phyloP scores from a whole-genome alignment of 2,888 invertebrate species.

The Synergus japonicus region DNA sequence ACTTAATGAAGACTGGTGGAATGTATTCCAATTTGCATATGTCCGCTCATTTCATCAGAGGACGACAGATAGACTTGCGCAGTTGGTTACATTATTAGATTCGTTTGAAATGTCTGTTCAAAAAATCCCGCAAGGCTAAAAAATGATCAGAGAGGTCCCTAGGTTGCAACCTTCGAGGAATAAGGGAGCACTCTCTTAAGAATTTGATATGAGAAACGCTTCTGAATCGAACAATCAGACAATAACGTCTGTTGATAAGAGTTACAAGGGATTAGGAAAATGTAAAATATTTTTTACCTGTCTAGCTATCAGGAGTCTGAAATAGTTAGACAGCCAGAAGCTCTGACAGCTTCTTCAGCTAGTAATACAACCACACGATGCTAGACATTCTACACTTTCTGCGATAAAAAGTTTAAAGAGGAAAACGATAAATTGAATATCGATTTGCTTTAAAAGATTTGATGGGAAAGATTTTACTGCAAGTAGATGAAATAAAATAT shows the following conservation, averaged over 20 bases:
- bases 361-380: slow-evolving; percentile 3
- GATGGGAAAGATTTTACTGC: slow-evolving; percentile 2
- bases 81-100: slow-evolving; percentile 11
- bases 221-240: not conserved
- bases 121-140: not conserved
- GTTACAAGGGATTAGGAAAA: not conserved
- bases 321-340: no score
- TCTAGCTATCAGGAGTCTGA: not conserved
- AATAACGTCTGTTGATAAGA: not conserved
- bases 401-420: slow-evolving; percentile 23
- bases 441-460: slow-evolving; percentile 25
- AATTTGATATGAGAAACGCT: not conserved
- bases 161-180: not conserved
- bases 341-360: not conserved
- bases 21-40: slow-evolving; percentile 37
- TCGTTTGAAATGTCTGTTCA: not conserved
- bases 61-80: not conserved
- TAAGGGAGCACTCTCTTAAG: not conserved
- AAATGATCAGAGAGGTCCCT: not conserved
- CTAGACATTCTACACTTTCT: not conserved
- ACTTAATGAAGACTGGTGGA: slow-evolving; percentile 38
- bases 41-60: slow-evolving; percentile 31
- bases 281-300: slow-evolving; percentile 16
- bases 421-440: slow-evolving; percentile 34
- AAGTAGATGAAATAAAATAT: not conserved